Evolutionary conservation across 2,113 vertebrate species (phyloP).

Genomic region (Catharus fuscescens): DNA sequence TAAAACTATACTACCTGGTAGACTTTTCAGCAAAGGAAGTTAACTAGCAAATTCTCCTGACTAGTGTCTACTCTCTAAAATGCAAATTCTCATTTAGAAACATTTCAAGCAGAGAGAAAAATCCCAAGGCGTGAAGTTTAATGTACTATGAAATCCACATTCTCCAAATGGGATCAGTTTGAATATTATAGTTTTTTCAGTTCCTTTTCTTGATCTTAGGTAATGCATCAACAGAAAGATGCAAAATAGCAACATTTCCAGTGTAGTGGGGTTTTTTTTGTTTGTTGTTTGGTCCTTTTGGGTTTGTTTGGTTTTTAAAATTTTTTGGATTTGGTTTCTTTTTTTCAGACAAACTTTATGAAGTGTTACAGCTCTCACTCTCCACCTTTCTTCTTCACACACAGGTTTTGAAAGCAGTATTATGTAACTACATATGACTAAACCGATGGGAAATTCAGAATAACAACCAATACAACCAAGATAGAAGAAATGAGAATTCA

Average conservation of each 20-base stretch:
- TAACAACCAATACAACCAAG: background rate
- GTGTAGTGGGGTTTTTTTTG: background rate
- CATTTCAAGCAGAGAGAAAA: background rate
- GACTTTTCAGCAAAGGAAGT: background rate
- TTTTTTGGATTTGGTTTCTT: background rate
- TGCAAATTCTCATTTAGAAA: conserved; percentile 38
- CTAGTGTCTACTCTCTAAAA: background rate
- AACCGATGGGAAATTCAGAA: rapidly evolving
- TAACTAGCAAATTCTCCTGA: conserved; percentile 19
- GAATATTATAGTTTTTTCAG: background rate
- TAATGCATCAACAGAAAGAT: background rate
- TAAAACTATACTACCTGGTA: background rate
- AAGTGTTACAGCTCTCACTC: background rate
- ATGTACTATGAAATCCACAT: conserved; percentile 40
- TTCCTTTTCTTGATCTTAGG: background rate
- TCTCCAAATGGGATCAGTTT: background rate
- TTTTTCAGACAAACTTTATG: background rate
- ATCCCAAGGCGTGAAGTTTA: conserved; percentile 13
- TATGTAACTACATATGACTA: background rate
- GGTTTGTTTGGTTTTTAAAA: background rate
- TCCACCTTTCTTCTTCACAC: background rate
- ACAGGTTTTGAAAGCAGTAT: background rate
- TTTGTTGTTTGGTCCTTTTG: background rate
- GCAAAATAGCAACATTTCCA: background rate
- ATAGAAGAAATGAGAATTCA: background rate